Base-by-base conservation (phyloP, 2,888 invertebrate species). In the Pseudococcus viburni region DNA sequence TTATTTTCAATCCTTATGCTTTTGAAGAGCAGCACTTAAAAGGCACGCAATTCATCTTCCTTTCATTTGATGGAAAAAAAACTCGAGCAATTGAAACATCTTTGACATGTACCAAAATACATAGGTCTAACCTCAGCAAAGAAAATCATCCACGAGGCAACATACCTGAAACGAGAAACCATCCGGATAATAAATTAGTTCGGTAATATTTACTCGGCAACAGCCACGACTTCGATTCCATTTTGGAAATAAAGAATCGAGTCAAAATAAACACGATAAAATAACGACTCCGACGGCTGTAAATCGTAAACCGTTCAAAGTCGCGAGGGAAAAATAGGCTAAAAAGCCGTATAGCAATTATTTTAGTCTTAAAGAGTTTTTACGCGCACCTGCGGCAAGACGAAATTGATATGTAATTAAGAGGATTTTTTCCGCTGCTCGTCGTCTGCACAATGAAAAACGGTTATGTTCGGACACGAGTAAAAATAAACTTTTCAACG, bases 391-490 rank as follows among this genome's bases (percentile, higher is more conserved):
- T 80, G 80, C 46, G 80, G 42, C 80, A 42, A 80, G 42, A 42
- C n/a, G 42, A 80, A 80, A 80, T 80, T 80, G 80, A 80, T 80
- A 80, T 46, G 80, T 42, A 80, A 80, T 80, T 80, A 80, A 80
- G 80, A 80, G 80, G 42, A 80, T 19, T 42, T 80, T 80, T 80
- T 80, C 42, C 22, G 1, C 26, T 33, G 26, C 26, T 33, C 26
- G 26, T 33, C 26, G 26, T 33, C 26, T 3, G 3, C 15, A 80
- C 80, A 42, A 42, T 46, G 80, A 80, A 80, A 80, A 80, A 80
- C 80, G 80, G 42, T 46, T 46, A 80, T 80, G 80, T 42, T 73
- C 68, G 68, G 68, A 73, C 68, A 42, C n/a, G 80, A 42, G 80
- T 42, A 33, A n/a, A 73, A 80, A 42, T 39, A 80, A 80, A 80